phyloP scores from a whole-genome alignment of 2,888 invertebrate genomes.

The Acleris holmiana region DNA sequence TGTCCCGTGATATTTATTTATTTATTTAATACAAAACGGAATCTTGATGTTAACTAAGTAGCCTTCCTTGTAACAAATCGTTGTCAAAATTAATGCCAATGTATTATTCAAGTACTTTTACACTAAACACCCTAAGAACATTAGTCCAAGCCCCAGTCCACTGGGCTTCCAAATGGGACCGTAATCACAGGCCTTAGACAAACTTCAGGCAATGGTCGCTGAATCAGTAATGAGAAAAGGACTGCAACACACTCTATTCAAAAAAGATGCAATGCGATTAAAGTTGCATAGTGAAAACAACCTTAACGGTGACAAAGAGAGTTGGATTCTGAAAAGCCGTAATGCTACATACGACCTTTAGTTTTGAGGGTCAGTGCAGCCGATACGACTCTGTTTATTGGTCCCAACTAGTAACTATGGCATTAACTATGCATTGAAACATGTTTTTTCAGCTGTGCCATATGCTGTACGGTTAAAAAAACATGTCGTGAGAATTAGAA shows the following conservation, averaged over 20 bases:
- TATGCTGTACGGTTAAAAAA: neutral
- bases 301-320: no score
- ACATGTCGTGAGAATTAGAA: no score
- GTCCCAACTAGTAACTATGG: neutral
- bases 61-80: no score
- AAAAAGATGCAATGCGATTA: neutral
- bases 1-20: no score
- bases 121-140: neutral
- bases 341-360: no score
- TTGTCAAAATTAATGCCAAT: no score
- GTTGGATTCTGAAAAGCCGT: no score
- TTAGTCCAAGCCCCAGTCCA: constrained; percentile 6
- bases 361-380: no score
- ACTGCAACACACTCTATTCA: neutral
- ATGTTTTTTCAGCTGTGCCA: constrained; percentile 1
- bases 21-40: no score
- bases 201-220: constrained; percentile 6
- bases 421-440: neutral
- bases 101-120: no score
- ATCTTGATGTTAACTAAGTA: no score
- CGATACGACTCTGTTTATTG: constrained; percentile 6
- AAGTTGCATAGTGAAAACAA: neutral
- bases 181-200: constrained; percentile 21
- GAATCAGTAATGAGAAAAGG: constrained; percentile 14
- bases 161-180: constrained; percentile 16